Conservation (phyloP, 2,797 vertebrate genomes). For the Psittacula derbiana region DNA sequence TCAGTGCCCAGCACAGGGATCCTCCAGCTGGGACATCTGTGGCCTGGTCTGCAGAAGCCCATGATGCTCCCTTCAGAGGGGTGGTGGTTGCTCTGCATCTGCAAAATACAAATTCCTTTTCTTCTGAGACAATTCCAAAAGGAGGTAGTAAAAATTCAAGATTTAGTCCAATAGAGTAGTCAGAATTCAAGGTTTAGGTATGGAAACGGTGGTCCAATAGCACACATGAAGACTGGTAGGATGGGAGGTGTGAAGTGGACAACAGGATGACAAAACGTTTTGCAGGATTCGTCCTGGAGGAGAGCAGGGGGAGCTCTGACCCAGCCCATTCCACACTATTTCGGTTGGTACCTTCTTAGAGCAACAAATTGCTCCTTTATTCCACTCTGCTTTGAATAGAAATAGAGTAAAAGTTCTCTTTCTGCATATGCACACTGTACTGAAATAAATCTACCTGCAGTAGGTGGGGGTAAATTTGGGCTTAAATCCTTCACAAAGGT, state of each 20-base stretch:
- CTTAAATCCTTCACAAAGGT: not conserved
- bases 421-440: too few relatives aligned
- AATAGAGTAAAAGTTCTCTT: not conserved
- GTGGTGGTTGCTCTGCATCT: not conserved
- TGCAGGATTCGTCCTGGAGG: not conserved
- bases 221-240: not conserved
- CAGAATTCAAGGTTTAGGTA: not conserved
- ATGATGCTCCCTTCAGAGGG: rapidly evolving
- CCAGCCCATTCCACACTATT: not conserved
- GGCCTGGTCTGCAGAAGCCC: not conserved
- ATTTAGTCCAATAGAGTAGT: not conserved
- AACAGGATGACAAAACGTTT: not conserved
- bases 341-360: not conserved
- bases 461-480: not conserved
- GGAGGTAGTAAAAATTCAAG: not conserved
- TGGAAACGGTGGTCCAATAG: not conserved
- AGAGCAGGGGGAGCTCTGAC: not conserved
- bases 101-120: not conserved
- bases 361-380: not conserved
- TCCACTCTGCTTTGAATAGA: not conserved
- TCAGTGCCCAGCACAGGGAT: not conserved
- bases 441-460: not conserved
- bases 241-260: constrained; percentile 4
- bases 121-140: not conserved
- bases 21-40: not conserved